Evolutionary conservation across 92 coral and sea anemone species (phyloP), one percentile per base, ranked within the genome.

Genomic region (Zoanthus solanderi): DNA sequence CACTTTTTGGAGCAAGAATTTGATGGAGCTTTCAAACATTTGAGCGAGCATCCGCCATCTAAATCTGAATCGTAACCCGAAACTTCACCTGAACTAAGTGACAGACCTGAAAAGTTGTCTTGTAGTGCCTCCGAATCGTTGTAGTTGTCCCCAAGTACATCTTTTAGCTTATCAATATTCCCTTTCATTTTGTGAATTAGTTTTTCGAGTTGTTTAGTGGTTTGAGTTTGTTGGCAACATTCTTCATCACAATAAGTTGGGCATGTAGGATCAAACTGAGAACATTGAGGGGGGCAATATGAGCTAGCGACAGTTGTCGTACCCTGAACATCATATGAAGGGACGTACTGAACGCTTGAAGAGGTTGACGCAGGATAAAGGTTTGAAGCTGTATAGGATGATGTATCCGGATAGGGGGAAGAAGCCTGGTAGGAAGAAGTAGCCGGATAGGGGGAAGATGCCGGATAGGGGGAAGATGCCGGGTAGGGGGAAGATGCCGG

Each of bases 1-100:
- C 85, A 81, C 13, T 31, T 67, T 67, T 81, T 81, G 16, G 85
- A 81, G 54, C 85, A 81, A 29, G 85, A 65, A 65, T 81, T 81
- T 81, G 85, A 81, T 29, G 85, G 85, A 28, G 54, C 28, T 48
- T 65, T 81, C 1, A 81, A 42, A 81, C 85, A 81, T 13, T 28
- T 37, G 60, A 45, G 46, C 9, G 85, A 7, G 12, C 85, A 81
- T 16, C 28, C 13, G 14, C 30, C 30, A 45, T 81, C 76, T 0
- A 34, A 4, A 15, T 42, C n/a, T 5, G 57, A 79, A 42, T 8
- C 63, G 10, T 47, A 9, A 5, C 47, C 17, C 44, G 45, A 14
- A 1, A 18, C 66, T 18, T 67, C 63, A 65, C 85, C 75, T 45
- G 85, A 81, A 45, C 85, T 45, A 10, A 45, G 47, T 9, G 23